Base-by-base conservation (phyloP, 2,797 vertebrate genomes). In the Gadopsis marmoratus region DNA sequence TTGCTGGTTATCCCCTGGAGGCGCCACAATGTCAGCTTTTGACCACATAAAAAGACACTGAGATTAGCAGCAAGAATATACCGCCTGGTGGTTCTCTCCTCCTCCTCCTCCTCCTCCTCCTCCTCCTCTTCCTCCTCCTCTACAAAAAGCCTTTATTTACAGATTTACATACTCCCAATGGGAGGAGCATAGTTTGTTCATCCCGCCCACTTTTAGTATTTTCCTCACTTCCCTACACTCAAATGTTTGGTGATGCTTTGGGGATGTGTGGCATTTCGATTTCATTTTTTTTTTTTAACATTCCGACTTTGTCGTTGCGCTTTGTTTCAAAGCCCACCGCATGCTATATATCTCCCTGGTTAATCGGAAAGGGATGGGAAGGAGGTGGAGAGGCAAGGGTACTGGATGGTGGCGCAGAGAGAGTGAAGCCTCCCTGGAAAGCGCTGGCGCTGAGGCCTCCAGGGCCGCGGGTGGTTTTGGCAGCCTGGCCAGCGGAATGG, bases 401-500 rank as follows among this genome's bases (percentile, higher is more conserved):
- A 73, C 69, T 85, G 88, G 82, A 90, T 77, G 84, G 82, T 71
- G 82, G 82, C 77, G 79, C 58, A 35, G 78, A 77, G 83, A 77
- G 83, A 88, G 86, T 54, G 80, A 85, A 90, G 92, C 87, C 89
- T 94, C 91, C 91, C 89, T 94, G 93, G 93, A 93, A 88, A 83
- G 89, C 89, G 89, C 86, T 94, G 93, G 92, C 89, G 62, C 87
- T 17, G 84, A 87, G 91, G 94, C 92, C 94, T 93, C 90, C 91
- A 90, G 91, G 94, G 93, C 93, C 89, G 91, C 85, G 90, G 94
- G 93, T 94, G 92, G 82, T 94, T 93, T 93, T 96, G 95, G 95
- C 95, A 95, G 86, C 82, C 56, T 41, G 78, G 89, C 90, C 88
- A 88, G 93, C 79, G 78, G 86, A 94, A 85, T 94, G 93, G 95